Evolutionary conservation across 2,797 vertebrate genomes (phyloP), one percentile per base, ranked within the genome.

Genomic region (Catostomus latipinnis): DNA sequence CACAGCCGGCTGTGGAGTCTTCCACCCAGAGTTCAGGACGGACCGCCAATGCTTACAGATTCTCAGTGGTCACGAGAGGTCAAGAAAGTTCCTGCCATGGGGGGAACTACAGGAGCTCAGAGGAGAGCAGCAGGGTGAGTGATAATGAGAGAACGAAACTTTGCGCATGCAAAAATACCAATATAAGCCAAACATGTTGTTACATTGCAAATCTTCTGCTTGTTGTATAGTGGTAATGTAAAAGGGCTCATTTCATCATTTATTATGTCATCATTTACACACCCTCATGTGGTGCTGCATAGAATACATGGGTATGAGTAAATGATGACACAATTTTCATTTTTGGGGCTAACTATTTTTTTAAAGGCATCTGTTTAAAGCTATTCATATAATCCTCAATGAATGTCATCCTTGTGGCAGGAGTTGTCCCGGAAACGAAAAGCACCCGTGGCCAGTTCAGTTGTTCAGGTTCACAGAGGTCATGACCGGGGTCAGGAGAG

Each of bases 341-440:
- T 34, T 34, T 34, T 34, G 1, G 22, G 22, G 1, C 34, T 3
- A 4, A 34, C 34, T 34, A 4, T 34, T 34, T 34, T 4, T 4
- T 34, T 34, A 34, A 34, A 34, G 34, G 4, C 45, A 46, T 66
- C 1, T 43, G n/a, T 22, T 60, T 34, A 4, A 4, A 34, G 34
- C 34, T 34, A 34, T 34, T 4, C 34, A 34, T 34, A 45, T 14
- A 13, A 62, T 70, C 11, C 11, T 71, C 8, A 14, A 1, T 11
- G 43, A 61, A 34, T 46, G 9, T n/a, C 14, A 13, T 58, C 14
- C 11, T 13, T 45, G 22, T 56, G 95, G 94, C 96, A 96, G 52
- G 97, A 99, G 82, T 80, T 86, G 34, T 95, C 95, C 62, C 92
- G 97, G 58, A 99, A 99, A 87, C 95, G 98, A 45, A 97, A 97